These are phyloP conservation scores for Triplophysa tibetana DNA, from an alignment of 2,113 vertebrate species.

Conservation along the genomic window DNA sequence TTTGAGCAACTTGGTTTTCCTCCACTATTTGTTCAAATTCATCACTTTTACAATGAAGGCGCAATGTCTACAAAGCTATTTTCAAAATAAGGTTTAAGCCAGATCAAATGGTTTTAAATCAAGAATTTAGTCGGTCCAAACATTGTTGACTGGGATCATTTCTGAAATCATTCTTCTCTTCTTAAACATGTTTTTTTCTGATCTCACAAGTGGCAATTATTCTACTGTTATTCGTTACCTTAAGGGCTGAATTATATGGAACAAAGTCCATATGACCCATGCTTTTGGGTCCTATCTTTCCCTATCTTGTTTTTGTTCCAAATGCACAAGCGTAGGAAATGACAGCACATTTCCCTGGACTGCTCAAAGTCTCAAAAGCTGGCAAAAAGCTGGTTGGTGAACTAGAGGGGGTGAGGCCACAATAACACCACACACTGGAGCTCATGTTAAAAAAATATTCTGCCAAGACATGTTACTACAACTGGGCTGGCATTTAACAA, in stretches of 20 bases:
- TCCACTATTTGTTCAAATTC: no score
- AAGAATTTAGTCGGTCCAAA: no score
- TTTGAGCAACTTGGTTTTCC: no score
- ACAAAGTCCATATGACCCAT: not conserved
- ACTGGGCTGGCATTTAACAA: not conserved
- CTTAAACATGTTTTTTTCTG: no score
- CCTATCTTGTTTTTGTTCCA: not conserved
- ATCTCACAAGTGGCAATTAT: not conserved
- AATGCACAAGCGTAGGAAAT: slow-evolving; percentile 22
- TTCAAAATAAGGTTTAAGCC: no score
- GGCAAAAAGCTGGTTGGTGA: slow-evolving; percentile 27
- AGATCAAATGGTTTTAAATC: no score
- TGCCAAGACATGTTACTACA: slow-evolving; percentile 22
- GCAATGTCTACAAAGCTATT: no score
- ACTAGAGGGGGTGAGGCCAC: slow-evolving; percentile 9
- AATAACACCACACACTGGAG: slow-evolving; percentile 6
- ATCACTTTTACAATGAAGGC: no score
- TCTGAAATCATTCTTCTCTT: not conserved
- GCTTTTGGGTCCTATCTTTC: not conserved
- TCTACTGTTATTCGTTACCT: not conserved
- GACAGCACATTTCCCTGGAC: not conserved
- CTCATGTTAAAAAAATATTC: not conserved
- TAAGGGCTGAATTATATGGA: not conserved
- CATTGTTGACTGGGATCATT: not conserved
- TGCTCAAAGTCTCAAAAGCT: slow-evolving; percentile 28